Conservation (phyloP, 2,113 vertebrate genomes). For the Manacus vitellinus region DNA sequence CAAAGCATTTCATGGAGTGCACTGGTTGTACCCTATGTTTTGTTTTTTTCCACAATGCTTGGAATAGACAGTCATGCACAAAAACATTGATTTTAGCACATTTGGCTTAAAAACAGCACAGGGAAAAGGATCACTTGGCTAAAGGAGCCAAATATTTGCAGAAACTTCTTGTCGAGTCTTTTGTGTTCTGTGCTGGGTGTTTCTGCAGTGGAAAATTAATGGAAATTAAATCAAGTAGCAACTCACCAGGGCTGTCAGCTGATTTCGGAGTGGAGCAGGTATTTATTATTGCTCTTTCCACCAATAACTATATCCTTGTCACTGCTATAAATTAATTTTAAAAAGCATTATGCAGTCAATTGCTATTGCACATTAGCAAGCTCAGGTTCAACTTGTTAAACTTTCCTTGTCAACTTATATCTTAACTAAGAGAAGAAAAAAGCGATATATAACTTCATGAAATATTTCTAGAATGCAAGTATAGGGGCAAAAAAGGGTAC, state of each 20-base stretch:
- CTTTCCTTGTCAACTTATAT: neutral
- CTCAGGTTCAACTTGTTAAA: neutral
- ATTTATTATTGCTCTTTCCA: constrained; percentile 40
- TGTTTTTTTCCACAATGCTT: neutral
- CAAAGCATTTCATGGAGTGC: neutral
- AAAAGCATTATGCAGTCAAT: neutral
- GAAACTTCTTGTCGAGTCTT: neutral
- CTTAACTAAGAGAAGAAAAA: neutral
- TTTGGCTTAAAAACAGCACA: neutral
- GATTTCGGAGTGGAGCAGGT: constrained; percentile 9
- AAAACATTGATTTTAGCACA: neutral
- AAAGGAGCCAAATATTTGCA: neutral
- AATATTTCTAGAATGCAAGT: neutral
- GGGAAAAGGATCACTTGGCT: neutral
- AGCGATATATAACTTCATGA: neutral
- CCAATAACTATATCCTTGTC: neutral
- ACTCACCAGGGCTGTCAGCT: neutral
- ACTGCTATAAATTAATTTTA: neutral
- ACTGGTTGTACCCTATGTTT: neutral
- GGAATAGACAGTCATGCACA: neutral
- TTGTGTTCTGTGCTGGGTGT: neutral
- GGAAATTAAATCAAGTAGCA: constrained; percentile 21
- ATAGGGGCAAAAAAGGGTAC: rapidly evolving
- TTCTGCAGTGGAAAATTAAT: constrained; percentile 21
- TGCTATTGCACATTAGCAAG: neutral